phyloP scores from a whole-genome alignment of 2,797 vertebrate species.

The Gymnothorax javanicus region DNA sequence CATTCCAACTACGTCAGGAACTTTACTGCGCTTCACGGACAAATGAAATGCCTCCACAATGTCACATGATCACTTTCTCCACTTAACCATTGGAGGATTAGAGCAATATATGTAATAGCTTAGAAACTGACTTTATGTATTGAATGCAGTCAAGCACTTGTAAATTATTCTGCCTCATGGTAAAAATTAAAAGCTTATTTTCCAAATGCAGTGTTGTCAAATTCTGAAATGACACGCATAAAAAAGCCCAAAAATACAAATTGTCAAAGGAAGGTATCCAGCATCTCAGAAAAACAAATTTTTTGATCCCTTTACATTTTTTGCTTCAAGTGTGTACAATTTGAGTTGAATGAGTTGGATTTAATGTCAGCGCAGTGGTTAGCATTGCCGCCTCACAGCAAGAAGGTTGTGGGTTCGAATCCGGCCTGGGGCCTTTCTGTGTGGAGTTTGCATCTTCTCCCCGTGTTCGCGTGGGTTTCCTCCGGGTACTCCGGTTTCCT shows the following conservation, averaged over 20 bases:
- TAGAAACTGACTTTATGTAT: neutral
- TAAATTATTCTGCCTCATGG: neutral
- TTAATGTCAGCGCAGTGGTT: neutral
- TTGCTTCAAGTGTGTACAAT: neutral
- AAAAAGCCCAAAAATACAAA: too few relatives aligned
- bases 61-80: too few relatives aligned
- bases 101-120: neutral
- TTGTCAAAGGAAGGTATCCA: too few relatives aligned
- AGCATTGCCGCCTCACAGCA: too few relatives aligned
- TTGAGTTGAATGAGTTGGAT: neutral
- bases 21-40: slow-evolving; percentile 67
- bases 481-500: too few relatives aligned
- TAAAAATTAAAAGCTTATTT: slow-evolving; percentile 15
- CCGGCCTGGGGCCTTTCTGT: too few relatives aligned
- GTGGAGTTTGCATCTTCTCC: too few relatives aligned
- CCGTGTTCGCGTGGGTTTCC: too few relatives aligned
- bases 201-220: too few relatives aligned
- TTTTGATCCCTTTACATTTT: neutral
- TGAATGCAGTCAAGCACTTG: neutral
- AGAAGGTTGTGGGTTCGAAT: too few relatives aligned
- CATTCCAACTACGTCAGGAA: slow-evolving; percentile 72
- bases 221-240: too few relatives aligned
- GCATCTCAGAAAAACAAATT: neutral
- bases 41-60: slow-evolving; percentile 39
- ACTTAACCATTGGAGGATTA: neutral